A percentile compares a stretch with the other conserved stretches of the same genome.
phyloP scores from a whole-genome alignment of 2,888 invertebrate genomes.

The Ophioninae sp. region DNA sequence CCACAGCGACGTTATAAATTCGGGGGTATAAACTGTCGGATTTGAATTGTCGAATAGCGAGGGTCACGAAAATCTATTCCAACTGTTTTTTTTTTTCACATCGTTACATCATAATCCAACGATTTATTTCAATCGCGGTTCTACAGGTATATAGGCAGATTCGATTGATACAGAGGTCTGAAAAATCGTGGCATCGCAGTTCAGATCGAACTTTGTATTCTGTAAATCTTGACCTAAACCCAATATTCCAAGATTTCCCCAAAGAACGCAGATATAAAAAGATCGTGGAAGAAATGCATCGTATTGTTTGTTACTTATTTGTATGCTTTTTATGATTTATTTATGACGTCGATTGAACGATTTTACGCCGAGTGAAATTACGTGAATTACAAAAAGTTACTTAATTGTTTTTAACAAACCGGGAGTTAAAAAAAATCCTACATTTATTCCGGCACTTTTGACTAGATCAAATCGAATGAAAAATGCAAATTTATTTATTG shows the following conservation, averaged over 20 bases:
- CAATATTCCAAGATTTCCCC: background rate
- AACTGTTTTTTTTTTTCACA: background rate
- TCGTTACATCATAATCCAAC: slow-evolving; percentile 1
- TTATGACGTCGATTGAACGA: no score
- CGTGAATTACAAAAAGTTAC: no score
- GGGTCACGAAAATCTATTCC: slow-evolving; percentile 24
- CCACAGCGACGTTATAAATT: slow-evolving; percentile 53
- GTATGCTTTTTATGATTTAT: no score
- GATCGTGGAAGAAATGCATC: background rate
- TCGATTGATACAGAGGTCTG: background rate
- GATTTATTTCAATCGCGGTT: slow-evolving; percentile 15
- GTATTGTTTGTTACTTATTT: no score
- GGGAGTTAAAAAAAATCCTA: no score
- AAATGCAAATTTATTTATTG: no score
- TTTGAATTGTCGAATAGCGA: slow-evolving; percentile 33
- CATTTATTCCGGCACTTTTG: no score
- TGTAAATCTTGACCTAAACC: background rate
- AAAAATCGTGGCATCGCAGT: background rate
- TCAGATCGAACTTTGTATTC: background rate
- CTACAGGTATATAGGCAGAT: background rate
- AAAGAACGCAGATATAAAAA: background rate
- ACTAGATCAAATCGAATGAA: no score
- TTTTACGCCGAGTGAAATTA: no score
- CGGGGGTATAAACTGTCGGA: slow-evolving; percentile 23
- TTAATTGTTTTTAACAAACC: no score